phyloP scores from a whole-genome alignment of 2,888 invertebrate genomes.

The Maniola hyperantus region DNA sequence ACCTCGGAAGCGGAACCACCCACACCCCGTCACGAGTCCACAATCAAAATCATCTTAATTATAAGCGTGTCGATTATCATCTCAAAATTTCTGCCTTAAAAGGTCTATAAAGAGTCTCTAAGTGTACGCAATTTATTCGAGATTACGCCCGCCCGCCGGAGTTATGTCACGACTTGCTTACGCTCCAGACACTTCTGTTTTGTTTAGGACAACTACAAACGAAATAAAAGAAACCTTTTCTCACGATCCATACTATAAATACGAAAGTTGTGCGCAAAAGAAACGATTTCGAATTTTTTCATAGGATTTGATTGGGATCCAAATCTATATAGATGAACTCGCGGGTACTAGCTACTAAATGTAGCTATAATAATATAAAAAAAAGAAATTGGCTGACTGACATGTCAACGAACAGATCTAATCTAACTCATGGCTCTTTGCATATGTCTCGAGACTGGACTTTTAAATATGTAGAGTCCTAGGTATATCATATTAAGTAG shows the following conservation, averaged over 20 bases:
- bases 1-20: conserved; percentile 79
- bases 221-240: background rate
- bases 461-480: too few relatives aligned
- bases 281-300: too few relatives aligned
- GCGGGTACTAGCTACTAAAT: too few relatives aligned
- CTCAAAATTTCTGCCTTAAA: conserved; percentile 80
- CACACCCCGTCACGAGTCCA: conserved; percentile 73
- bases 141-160: conserved; percentile 67
- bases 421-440: too few relatives aligned
- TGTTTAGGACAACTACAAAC: conserved; percentile 36
- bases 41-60: conserved; percentile 78
- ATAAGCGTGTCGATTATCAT: conserved; percentile 81
- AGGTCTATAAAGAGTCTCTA: conserved; percentile 80
- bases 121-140: conserved; percentile 78
- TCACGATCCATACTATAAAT: too few relatives aligned
- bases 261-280: too few relatives aligned
- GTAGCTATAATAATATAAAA: too few relatives aligned
- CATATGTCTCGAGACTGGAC: too few relatives aligned
- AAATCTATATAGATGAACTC: too few relatives aligned
- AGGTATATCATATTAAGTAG: conserved; percentile 9
- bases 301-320: too few relatives aligned
- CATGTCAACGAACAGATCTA: too few relatives aligned
- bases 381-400: too few relatives aligned
- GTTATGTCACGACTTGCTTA: conserved; percentile 73
- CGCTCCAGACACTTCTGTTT: conserved; percentile 72